phyloP scores from a whole-genome alignment of 2,113 vertebrate genomes.

The Callochromis pleurospilus region DNA sequence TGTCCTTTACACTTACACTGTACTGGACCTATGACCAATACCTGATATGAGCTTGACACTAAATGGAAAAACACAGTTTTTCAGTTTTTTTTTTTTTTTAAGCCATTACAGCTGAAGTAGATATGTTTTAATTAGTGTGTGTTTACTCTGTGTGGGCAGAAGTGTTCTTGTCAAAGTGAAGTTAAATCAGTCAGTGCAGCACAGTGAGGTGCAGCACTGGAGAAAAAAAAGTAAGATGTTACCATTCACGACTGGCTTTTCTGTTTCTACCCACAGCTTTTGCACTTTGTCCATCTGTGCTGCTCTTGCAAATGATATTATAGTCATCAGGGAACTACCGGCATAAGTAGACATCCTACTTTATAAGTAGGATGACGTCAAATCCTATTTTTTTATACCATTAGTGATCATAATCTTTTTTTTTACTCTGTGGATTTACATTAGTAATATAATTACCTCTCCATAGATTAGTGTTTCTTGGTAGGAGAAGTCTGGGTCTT shows the following conservation, averaged over 20 bases:
- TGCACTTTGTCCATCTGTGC: background rate
- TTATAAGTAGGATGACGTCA: background rate
- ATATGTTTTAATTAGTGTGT: slow-evolving; percentile 25
- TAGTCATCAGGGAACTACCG: background rate
- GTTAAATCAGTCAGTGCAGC: background rate
- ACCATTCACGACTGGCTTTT: background rate
- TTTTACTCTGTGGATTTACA: background rate
- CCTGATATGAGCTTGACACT: background rate
- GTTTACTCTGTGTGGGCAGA: background rate
- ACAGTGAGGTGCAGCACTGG: background rate
- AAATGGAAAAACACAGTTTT: background rate
- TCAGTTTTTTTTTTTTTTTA: background rate
- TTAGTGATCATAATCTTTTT: background rate
- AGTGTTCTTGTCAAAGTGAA: background rate
- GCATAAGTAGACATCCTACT: background rate
- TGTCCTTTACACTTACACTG: background rate
- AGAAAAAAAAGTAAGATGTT: background rate
- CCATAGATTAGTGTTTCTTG: background rate
- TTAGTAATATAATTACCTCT: background rate
- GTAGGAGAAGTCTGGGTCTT: background rate
- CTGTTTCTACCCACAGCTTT: background rate
- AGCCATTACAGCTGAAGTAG: background rate
- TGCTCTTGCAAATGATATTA: background rate
- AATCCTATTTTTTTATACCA: background rate
- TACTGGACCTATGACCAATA: background rate